phyloP scores from a whole-genome alignment of 2,113 vertebrate genomes.

The human region GRCh38 chr14:34279501-34280000 shows the following conservation, averaged over 20 bases:
- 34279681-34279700: too few relatives aligned
- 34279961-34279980: not conserved
- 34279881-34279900: not conserved
- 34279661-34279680: too few relatives aligned
- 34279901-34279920: not conserved
- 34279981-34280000: not conserved
- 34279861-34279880: not conserved
- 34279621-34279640: too few relatives aligned
- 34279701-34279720: too few relatives aligned
- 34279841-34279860: slow-evolving; percentile 24
- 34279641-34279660: too few relatives aligned
- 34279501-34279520: too few relatives aligned
- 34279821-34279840: slow-evolving; percentile 19
- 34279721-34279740: too few relatives aligned
- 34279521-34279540: too few relatives aligned
- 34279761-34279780: slow-evolving; percentile 6
- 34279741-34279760: slow-evolving; percentile 37
- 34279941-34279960: not conserved
- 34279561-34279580: too few relatives aligned
- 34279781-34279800: slow-evolving; percentile 21
- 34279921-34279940: not conserved
- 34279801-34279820: slow-evolving; percentile 37
- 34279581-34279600: too few relatives aligned
- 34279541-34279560: too few relatives aligned
- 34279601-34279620: too few relatives aligned